Evolutionary conservation across 2,113 vertebrate species (phyloP).

Genomic region (Zapornia atra): DNA sequence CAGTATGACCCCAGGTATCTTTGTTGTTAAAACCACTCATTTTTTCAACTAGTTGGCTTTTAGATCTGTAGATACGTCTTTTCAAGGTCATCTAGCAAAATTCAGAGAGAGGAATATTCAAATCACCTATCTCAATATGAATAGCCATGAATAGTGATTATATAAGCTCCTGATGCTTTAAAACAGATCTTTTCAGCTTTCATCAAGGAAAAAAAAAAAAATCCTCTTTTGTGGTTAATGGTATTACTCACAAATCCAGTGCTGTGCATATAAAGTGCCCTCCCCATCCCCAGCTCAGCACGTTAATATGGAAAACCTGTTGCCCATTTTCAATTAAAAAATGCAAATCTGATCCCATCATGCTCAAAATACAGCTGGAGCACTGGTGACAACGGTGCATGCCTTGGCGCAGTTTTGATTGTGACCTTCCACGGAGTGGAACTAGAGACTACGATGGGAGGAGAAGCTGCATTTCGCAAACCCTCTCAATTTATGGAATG

Average conservation of each 20-base stretch:
- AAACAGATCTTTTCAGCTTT: not conserved
- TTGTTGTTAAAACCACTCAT: not conserved
- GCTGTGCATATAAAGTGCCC: not conserved
- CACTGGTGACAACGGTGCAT: not conserved
- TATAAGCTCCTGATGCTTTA: not conserved
- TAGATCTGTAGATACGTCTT: not conserved
- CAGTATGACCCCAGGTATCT: not conserved
- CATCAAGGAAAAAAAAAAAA: not conserved
- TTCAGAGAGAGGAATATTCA: not conserved
- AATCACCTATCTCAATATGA: not conserved
- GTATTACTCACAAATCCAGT: not conserved
- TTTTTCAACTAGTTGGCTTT: not conserved
- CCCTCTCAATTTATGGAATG: not conserved
- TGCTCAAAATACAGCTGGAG: not conserved
- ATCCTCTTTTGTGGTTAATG: not conserved
- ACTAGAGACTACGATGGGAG: not conserved
- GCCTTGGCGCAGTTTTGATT: not conserved
- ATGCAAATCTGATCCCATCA: not conserved
- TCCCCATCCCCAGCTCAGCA: not conserved
- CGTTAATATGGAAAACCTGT: not conserved
- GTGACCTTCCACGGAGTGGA: not conserved
- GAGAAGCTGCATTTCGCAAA: not conserved
- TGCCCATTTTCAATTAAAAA: not conserved
- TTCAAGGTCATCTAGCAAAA: slow-evolving; percentile 8
- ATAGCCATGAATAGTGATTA: not conserved